These are phyloP conservation scores for Toxostoma redivivum DNA, from an alignment of 2,113 vertebrate species.

Conservation along the genomic window DNA sequence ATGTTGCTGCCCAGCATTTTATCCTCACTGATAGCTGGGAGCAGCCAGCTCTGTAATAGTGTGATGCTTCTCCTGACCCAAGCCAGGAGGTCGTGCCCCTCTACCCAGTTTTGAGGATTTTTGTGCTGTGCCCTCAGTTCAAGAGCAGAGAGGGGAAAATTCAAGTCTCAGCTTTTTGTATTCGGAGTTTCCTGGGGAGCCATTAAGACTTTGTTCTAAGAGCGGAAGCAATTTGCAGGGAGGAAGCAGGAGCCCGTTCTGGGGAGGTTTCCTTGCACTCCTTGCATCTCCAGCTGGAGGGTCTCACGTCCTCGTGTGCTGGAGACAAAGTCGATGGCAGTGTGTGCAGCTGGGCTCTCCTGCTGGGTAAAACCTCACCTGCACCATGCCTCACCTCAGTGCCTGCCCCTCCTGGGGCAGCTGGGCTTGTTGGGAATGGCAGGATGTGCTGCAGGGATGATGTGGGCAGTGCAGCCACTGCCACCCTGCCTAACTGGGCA, in stretches of 20 bases:
- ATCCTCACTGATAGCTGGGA: not conserved
- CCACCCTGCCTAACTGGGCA: fast-evolving
- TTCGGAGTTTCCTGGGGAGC: constrained; percentile 34
- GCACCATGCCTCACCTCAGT: fast-evolving
- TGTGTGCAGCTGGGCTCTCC: not conserved
- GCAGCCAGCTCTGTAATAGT: not conserved
- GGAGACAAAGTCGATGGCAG: fast-evolving
- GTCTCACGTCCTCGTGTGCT: not conserved
- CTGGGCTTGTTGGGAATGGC: not conserved
- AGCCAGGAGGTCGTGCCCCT: not conserved
- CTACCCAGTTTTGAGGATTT: fast-evolving
- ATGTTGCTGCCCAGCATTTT: not conserved
- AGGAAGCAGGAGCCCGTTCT: not conserved
- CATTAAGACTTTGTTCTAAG: not conserved
- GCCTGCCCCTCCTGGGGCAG: fast-evolving
- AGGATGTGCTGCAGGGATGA: not conserved
- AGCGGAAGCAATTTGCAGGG: not conserved
- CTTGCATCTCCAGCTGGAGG: not conserved
- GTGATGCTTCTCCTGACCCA: not conserved
- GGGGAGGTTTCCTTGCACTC: not conserved
- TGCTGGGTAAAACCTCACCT: fast-evolving
- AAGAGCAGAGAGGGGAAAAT: not conserved
- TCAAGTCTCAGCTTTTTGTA: not conserved
- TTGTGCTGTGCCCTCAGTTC: not conserved
- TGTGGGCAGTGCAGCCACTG: not conserved